Conservation (phyloP, 2,797 vertebrate genomes). For the Jordanella pulchra region DNA sequence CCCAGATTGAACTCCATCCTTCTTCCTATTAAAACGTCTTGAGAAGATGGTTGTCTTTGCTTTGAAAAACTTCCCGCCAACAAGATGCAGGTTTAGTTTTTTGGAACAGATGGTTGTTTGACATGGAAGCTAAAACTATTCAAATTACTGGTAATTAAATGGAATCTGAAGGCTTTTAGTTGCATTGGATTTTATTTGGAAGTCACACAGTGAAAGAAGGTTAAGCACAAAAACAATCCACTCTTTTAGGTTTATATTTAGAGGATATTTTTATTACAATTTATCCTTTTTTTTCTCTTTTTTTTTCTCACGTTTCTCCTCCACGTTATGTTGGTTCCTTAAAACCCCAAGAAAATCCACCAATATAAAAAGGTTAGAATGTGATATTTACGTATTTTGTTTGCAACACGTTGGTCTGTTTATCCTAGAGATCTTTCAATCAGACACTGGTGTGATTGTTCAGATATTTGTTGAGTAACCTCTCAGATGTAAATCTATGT, state of each 20-base stretch:
- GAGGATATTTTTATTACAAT: neutral
- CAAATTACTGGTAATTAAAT: too few relatives aligned
- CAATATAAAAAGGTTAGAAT: neutral
- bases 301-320: neutral
- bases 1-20: too few relatives aligned
- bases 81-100: too few relatives aligned
- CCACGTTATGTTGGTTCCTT: neutral
- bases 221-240: neutral
- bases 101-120: too few relatives aligned
- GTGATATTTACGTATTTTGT: neutral
- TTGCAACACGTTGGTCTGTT: neutral
- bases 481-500: slow-evolving; percentile 29
- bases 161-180: too few relatives aligned
- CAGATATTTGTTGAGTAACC: slow-evolving; percentile 34
- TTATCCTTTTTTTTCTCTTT: neutral
- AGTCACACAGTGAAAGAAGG: neutral
- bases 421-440: slow-evolving; percentile 7
- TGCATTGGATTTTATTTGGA: too few relatives aligned
- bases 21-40: too few relatives aligned
- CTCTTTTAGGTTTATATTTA: neutral
- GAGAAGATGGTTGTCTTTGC: too few relatives aligned
- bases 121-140: too few relatives aligned
- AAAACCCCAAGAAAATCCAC: neutral
- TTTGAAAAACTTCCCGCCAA: too few relatives aligned
- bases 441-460: slow-evolving; percentile 11